Base-by-base conservation (phyloP, 1,140 invertebrate species). In the Caenorhabditis latens region DNA sequence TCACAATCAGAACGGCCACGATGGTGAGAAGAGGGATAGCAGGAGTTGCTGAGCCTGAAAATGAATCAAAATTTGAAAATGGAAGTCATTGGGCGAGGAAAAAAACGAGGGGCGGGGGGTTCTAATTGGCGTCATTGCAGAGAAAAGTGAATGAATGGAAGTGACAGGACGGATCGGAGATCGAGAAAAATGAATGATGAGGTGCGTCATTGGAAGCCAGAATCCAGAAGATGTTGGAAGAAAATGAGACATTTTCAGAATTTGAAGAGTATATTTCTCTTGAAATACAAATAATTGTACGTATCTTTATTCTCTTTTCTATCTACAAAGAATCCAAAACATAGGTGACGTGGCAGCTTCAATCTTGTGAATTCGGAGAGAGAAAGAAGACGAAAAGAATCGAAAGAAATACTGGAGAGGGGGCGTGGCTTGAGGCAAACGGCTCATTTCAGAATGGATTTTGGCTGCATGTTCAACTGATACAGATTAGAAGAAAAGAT, bases 11-110 rank as follows among this genome's bases (percentile, higher is more conserved):
- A 24, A 88, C 58, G 19, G 84, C 84, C 40, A 90, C 85, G 13
- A 90, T 88, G 14, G 88, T 87, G 24, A 88, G 88, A n/a, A 90
- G 58, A 1, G 90, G 67, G 6, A 61, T 75, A 46, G 85, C 87
- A 42, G 63, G 50, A 84, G 88, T 65, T 14, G 86, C 21, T 21
- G 90, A 84, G 50, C 90, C 90, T 90, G 86, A 89, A 85, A 85
- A 19, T 42, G 50, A 61, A 61, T 61, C 3, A 43, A 63, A 48
- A 48, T 65, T 43, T n/a, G 11, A 32, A 5, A 67, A 42, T 53
- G 16, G 53, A 55, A 61, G 42, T 84, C 7, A 4, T 43, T 84
- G 13, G 7, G 13, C 24, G 19, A 43, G 24, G 1, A 16, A 32
- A 50, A 43, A 32, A 32, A 32, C 2, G 32, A 32, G 32, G 24